phyloP scores from a whole-genome alignment of 2,113 vertebrate genomes.

The Leuciscus idus region DNA sequence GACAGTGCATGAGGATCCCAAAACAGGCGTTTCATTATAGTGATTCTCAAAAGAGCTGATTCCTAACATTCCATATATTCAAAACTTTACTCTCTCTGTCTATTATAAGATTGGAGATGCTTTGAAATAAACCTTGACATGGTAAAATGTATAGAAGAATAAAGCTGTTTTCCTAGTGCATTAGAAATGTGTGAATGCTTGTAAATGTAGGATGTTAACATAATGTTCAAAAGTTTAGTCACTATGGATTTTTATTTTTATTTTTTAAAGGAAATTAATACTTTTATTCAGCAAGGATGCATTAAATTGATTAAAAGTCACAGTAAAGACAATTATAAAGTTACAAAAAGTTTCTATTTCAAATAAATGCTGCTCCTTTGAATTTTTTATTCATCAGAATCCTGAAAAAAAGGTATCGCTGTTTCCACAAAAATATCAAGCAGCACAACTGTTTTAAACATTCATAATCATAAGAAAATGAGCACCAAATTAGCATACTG shows the following conservation, averaged over 20 bases:
- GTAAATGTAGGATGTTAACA: not conserved
- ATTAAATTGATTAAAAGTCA: not conserved
- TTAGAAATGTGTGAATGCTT: not conserved
- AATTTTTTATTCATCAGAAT: no score
- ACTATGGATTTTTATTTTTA: no score
- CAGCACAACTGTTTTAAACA: no score
- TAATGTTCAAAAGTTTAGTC: not conserved
- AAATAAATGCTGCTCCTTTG: not conserved
- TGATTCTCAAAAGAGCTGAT: not conserved
- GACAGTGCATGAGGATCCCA: slow-evolving; percentile 53
- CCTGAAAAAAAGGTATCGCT: no score
- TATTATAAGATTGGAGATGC: not conserved
- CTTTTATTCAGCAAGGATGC: not conserved
- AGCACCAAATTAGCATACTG: no score
- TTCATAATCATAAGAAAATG: no score
- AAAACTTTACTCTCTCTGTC: not conserved
- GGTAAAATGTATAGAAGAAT: not conserved
- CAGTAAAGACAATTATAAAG: not conserved
- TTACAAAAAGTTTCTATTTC: not conserved
- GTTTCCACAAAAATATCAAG: no score
- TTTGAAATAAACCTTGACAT: not conserved
- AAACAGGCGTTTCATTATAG: slow-evolving; percentile 58
- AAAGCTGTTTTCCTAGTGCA: not conserved
- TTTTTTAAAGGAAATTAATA: no score
- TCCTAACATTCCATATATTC: not conserved